Evolutionary conservation across 2,113 vertebrate genomes (phyloP), one percentile per base, ranked within the genome.

Genomic region (Equus przewalskii): DNA sequence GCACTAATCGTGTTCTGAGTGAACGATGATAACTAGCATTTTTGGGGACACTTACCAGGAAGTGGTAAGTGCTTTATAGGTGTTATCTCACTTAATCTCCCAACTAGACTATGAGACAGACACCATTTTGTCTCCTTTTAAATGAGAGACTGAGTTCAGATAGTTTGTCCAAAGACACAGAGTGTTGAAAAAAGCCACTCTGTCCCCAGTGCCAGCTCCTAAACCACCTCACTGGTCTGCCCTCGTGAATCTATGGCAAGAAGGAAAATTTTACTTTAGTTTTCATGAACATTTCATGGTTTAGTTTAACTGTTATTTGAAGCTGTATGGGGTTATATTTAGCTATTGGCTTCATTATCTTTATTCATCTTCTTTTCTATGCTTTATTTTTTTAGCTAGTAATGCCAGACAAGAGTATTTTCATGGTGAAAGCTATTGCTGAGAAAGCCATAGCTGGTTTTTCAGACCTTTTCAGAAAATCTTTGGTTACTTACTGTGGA

Each of bases 281-380:
- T 97, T 91, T 76, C 60, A 56, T 75, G 56, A 89, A 54, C 60
- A 83, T 93, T 89, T 67, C 46, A 18, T 95, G 33, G 81, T 56
- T 96, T 90, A 49, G 11, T 89, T 89, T 56, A 89, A 91, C 79
- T 87, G 73, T 44, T 73, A 62, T 84, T 87, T 88, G 81, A 91
- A 92, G 85, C 41, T 58, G 4, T 60, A 8, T 85, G 67, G 41
- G 10, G 10, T 46, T 95, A 56, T 73, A 73, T 95, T 94, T 84
- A 85, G 14, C 84, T 79, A 28, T 58, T 91, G 81, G 49, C 75
- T 82, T 96, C 76, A 19, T 81, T 97, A 16, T 92, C 28, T 89
- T 94, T 90, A 73, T 94, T 58, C 12, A 36, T 86, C 16, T 58
- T 80, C 78, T 93, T 88, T 93, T 56, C 41, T 56, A 1, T 83